Evolutionary conservation across 1,140 invertebrate species (phyloP), one percentile per base, ranked within the genome.

Genomic region (Caenorhabditis briggsae): DNA sequence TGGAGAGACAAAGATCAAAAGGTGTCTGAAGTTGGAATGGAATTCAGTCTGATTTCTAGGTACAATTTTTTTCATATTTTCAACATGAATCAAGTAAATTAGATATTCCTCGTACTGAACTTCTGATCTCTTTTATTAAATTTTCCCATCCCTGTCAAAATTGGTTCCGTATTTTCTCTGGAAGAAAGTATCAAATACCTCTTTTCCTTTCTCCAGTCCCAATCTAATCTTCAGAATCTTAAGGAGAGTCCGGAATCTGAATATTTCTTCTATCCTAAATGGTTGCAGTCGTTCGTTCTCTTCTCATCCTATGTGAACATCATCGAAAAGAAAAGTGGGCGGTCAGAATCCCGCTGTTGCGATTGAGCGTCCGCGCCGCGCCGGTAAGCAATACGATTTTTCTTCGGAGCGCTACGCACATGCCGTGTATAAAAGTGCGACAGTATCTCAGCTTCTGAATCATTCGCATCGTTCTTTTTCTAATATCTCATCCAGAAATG

Each of bases 401-500:
- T 50, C 43, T 78, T 78, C 70, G 18, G 70, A 78, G 70, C 70
- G 70, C 33, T 33, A 23, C 70, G 70, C 70, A 78, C 70, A 78
- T 50, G 46, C 46, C 20, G 70, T 50, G 70, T 78, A 78, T 78
- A 78, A 78, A 78, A 78, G 70, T 78, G 70, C 43, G 70, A 78
- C 70, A 11, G 46, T 78, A 50, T 53, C 43, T 48, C 9, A 25
- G 55, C 59, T 84, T 64, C 56, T 84, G 23, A 61, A 61, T 64
- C 59, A 84, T 58, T 83, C 55, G 59, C 33, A n/a, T 59, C 82
- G 25, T 53, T 58, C n/a, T 64, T 64, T 61, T 20, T 33, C 59
- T 25, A 25, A 20, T 23, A 53, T 56, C 33, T 58, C 87, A 55
- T 18, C 53, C 59, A 25, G 78, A 83, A 83, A 88, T 88, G 88